Conservation (phyloP, 2,888 invertebrate genomes). For the Stenodera caucasica region DNA sequence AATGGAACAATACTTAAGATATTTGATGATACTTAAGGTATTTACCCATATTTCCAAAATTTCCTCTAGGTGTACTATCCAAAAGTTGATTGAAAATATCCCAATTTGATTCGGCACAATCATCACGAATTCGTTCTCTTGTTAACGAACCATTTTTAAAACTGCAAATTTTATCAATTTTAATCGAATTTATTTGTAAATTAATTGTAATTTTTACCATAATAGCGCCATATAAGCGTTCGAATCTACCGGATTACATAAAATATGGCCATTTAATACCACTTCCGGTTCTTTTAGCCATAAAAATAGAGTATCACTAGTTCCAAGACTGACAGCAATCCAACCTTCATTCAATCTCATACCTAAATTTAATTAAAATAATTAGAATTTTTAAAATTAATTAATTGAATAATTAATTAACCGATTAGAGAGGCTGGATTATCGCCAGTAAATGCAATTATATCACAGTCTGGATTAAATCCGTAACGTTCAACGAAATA, state of each 20-base stretch:
- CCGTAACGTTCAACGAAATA: constrained; percentile 88
- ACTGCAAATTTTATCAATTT: constrained; percentile 54
- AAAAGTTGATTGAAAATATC: constrained; percentile 79
- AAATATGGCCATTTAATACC: constrained; percentile 78
- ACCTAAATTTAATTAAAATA: constrained; percentile 56
- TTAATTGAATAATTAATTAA: too few species aligned
- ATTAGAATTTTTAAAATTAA: constrained; percentile 6
- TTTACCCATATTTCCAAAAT: constrained; percentile 87
- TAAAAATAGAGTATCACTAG: constrained; percentile 89
- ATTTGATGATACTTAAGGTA: too few species aligned
- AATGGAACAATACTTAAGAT: too few species aligned
- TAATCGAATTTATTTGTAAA: not conserved
- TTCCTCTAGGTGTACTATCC: constrained; percentile 83
- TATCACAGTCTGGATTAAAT: constrained; percentile 75
- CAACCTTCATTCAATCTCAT: constrained; percentile 79
- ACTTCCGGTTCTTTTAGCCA: constrained; percentile 70
- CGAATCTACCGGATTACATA: constrained; percentile 81
- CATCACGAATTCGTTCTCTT: constrained; percentile 78
- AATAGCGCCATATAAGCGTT: constrained; percentile 85
- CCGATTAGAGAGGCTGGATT: constrained; percentile 88
- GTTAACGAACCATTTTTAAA: constrained; percentile 94
- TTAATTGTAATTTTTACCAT: too few species aligned
- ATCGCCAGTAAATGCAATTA: constrained; percentile 93
- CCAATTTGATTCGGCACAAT: constrained; percentile 79
- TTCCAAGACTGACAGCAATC: constrained; percentile 87